Conservation (phyloP, 37 sponge, comb jelly and placozoan species). For the Dysidea cf. avara region DNA sequence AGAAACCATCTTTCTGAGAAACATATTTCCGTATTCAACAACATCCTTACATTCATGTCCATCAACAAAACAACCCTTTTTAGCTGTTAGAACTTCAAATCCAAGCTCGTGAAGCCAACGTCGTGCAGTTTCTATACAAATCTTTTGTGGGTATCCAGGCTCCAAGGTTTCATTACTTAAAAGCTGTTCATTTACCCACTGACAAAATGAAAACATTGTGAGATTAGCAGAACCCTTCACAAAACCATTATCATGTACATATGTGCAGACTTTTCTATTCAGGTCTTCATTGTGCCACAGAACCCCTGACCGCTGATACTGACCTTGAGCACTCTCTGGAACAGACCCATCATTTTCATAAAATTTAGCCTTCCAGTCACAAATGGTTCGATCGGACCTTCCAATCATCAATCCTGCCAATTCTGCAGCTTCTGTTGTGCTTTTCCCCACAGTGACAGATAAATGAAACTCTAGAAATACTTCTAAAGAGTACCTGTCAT, state of each 20-base stretch:
- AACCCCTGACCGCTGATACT: conserved; percentile 43
- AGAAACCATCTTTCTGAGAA: conserved; percentile 14
- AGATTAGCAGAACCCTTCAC: conserved; percentile 48
- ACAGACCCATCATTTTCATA: conserved; percentile 21
- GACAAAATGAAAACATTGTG: conserved; percentile 30
- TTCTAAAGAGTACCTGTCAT: conserved; percentile 32
- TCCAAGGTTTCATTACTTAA: conserved; percentile 33
- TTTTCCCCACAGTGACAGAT: background rate
- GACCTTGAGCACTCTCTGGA: conserved; percentile 32
- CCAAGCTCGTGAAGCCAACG: conserved; percentile 57
- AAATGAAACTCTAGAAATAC: conserved; percentile 46
- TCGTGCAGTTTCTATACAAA: conserved; percentile 35
- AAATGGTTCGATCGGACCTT: conserved; percentile 40
- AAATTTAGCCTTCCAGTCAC: conserved; percentile 25
- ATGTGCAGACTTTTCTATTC: conserved; percentile 25
- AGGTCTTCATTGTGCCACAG: conserved; percentile 26
- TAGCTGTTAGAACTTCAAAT: conserved; percentile 23
- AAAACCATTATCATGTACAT: conserved; percentile 18
- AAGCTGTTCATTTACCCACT: conserved; percentile 46
- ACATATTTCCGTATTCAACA: conserved; percentile 25
- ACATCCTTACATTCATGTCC: conserved; percentile 65
- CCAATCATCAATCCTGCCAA: conserved; percentile 48
- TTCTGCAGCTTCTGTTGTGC: conserved; percentile 52
- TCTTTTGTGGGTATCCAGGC: conserved; percentile 38
- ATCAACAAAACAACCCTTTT: too few relatives aligned